Evolutionary conservation across 2,888 invertebrate species (phyloP).

Genomic region (Ferrisia virgata): DNA sequence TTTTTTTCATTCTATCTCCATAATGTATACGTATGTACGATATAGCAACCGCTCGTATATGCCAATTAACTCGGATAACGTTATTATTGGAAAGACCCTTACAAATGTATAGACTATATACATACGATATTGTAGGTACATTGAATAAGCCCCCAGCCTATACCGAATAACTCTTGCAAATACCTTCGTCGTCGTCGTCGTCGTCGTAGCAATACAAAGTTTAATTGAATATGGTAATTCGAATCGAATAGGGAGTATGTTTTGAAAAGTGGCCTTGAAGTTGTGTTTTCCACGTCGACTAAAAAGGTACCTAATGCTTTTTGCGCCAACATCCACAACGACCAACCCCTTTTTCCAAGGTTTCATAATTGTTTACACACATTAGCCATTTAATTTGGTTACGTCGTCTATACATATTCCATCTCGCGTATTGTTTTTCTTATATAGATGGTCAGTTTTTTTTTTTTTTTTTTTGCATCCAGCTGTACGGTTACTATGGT

Average conservation of each 20-base stretch:
- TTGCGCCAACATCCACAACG: background rate
- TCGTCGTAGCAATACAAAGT: conserved; percentile 7
- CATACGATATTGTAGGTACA: background rate
- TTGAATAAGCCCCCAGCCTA: background rate
- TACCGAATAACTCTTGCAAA: background rate
- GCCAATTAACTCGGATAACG: conserved; percentile 37
- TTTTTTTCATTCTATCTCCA: background rate
- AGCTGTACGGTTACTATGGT: background rate
- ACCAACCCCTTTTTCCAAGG: background rate
- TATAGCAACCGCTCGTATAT: background rate
- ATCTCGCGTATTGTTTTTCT: background rate
- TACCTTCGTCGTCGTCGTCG: no score
- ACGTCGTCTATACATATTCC: background rate
- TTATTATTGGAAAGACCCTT: conserved; percentile 36
- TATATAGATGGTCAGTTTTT: conserved; percentile 2
- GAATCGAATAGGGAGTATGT: conserved; percentile 20
- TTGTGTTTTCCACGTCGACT: conserved; percentile 7
- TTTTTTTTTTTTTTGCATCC: no score
- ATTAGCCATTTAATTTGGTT: conserved; percentile 2
- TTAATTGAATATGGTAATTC: conserved; percentile 39
- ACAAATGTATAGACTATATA: no score
- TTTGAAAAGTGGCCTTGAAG: conserved; percentile 39
- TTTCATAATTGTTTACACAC: conserved; percentile 36
- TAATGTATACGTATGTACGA: background rate
- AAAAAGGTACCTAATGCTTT: conserved; percentile 32